Base-by-base conservation (phyloP, 2,113 vertebrate species). In the Helogale parvula region DNA sequence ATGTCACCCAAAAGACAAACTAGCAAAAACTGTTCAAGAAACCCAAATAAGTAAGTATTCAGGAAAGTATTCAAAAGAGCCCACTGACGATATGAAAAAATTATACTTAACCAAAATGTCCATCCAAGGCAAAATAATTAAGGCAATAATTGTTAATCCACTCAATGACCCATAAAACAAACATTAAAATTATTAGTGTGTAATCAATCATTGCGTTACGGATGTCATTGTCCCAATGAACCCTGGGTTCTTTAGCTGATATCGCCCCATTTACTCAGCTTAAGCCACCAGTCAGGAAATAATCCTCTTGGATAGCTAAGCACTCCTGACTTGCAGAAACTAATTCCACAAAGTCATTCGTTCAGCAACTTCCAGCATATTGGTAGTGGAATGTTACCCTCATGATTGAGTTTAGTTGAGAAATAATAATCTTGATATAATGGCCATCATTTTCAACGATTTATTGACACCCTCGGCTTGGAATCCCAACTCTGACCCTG, bases 41-140 rank as follows among this genome's bases (percentile, higher is more conserved):
- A 90, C 23, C 21, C 89, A 96, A 95, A 84, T 60, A 91, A 19
- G 33, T 71, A 82, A 96, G 9, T 76, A 63, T 88, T 94, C 45
- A 82, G 16, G 35, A 93, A 97, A 86, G 35, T 21, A 85, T 74
- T 92, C 57, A 50, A 65, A 95, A 92, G 33, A 92, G 4, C 11
- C 38, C 50, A 41, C 7, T 60, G 33, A 66, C n/a, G 16, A 81
- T 71, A 84, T 90, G 65, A 31, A 91, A 88, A 93, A 89, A 47
- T 63, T 83, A 1, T 65, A 60, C 21, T 90, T 29, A 47, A 79
- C 3, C 85, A 93, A 93, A 96, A 97, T 94, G 57, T 60, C 41
- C 50, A 96, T 66, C 31, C 76, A 87, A 96, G 69, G 50, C 80
- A 85, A 95, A 94, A 66, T 31, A 94, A 23, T 84, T 47, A 83